Percentiles rank a stretch among this genome's conserved stretches.
Evolutionary conservation across 2,888 invertebrate genomes (phyloP).

Genomic region (Chaetogeoica ovagalla): DNA sequence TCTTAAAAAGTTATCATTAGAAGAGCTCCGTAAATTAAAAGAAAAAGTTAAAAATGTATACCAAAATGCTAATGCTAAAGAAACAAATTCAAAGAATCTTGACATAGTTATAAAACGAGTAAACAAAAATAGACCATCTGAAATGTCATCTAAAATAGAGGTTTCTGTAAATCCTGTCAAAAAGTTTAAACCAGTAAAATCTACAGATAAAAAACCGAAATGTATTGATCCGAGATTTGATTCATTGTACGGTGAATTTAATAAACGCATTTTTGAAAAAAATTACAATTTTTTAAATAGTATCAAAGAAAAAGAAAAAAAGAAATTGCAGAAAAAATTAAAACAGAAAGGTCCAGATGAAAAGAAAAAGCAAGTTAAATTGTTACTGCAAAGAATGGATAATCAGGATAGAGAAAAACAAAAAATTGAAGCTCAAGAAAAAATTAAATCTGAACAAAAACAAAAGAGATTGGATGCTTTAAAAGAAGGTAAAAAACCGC

Average conservation of each 20-base stretch:
- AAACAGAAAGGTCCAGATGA: conserved; percentile 13
- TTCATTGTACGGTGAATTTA: conserved; percentile 46
- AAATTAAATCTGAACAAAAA: conserved; percentile 19
- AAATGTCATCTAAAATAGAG: conserved; percentile 43
- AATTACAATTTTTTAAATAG: conserved; percentile 34
- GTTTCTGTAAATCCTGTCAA: conserved; percentile 13
- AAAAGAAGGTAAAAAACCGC: conserved; percentile 48
- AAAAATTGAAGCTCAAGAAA: conserved; percentile 32
- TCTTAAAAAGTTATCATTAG: conserved; percentile 49
- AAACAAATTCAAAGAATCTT: background rate
- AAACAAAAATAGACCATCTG: conserved; percentile 46
- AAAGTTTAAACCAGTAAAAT: background rate
- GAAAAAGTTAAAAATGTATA: conserved; percentile 25
- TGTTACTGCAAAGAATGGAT: conserved; percentile 44
- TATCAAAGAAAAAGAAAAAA: conserved; percentile 37
- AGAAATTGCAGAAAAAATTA: conserved; percentile 34
- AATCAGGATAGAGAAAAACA: conserved; percentile 46
- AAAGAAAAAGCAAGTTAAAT: conserved; percentile 20
- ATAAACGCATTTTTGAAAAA: conserved; percentile 33
- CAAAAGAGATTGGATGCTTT: conserved; percentile 20
- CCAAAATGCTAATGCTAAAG: background rate
- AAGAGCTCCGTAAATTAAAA: conserved; percentile 48
- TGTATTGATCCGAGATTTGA: conserved; percentile 47
- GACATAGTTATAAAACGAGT: conserved; percentile 13
- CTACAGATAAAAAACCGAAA: conserved; percentile 13